Evolutionary conservation across 2,113 vertebrate species (phyloP).

Genomic region (Vicugna pacos): DNA sequence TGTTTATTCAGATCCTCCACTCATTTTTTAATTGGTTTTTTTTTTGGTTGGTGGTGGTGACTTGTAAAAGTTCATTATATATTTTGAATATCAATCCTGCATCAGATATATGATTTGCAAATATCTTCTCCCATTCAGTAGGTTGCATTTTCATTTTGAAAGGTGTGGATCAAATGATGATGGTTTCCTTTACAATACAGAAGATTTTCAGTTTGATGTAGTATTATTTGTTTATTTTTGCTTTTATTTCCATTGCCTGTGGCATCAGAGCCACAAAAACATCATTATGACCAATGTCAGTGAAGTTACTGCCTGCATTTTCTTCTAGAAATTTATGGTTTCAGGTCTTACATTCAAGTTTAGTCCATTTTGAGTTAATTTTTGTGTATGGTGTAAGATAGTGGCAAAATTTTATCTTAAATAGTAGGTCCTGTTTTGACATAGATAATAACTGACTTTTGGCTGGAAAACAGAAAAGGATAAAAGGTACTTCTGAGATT

Average conservation of each 20-base stretch:
- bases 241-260: neutral
- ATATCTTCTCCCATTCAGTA: neutral
- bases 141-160: neutral
- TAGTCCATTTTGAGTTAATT: neutral
- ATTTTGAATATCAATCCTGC: too few species aligned
- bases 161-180: neutral
- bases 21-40: too few species aligned
- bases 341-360: neutral
- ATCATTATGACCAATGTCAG: neutral
- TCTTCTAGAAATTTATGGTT: neutral
- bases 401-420: neutral
- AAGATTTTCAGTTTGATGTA: neutral
- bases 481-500: neutral
- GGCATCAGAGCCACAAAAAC: neutral
- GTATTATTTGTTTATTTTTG: neutral
- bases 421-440: conserved; percentile 29
- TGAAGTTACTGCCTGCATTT: neutral
- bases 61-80: too few species aligned
- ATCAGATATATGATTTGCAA: neutral
- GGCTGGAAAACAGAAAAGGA: neutral
- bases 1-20: too few species aligned
- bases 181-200: neutral
- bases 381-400: neutral
- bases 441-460: neutral
- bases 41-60: too few species aligned